Conservation (phyloP, 2,797 vertebrate genomes). For the Sorex maritimensis region DNA sequence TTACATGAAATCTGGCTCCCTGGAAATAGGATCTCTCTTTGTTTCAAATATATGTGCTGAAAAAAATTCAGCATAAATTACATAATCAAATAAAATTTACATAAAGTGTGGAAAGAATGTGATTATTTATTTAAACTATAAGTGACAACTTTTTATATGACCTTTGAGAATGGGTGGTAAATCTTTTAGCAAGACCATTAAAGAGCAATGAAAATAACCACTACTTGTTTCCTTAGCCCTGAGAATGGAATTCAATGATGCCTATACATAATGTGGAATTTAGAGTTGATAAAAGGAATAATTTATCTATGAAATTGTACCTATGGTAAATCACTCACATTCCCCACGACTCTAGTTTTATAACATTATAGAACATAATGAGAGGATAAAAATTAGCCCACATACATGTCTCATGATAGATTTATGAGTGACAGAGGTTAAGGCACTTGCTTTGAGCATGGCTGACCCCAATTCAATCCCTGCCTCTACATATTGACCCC, state of each 20-base stretch:
- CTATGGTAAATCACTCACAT: not conserved
- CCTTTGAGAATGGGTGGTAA: slow-evolving; percentile 46
- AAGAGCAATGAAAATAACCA: not conserved
- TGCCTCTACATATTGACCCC: too few relatives aligned
- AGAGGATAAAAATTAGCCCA: not conserved
- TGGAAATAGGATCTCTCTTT: not conserved
- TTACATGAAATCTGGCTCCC: slow-evolving; percentile 6
- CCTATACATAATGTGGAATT: not conserved
- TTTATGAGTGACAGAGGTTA: not conserved
- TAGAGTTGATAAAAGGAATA: slow-evolving; percentile 29
- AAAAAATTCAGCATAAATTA: slow-evolving; percentile 8
- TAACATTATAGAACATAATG: not conserved
- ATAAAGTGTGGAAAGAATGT: not conserved
- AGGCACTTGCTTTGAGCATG: too few relatives aligned
- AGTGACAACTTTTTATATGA: not conserved
- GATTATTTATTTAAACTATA: slow-evolving; percentile 54
- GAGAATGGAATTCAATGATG: slow-evolving; percentile 13
- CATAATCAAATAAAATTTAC: not conserved
- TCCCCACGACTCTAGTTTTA: not conserved
- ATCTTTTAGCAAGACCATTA: not conserved
- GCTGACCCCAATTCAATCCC: too few relatives aligned
- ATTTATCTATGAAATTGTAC: slow-evolving; percentile 8
- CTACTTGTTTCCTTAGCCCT: slow-evolving; percentile 37
- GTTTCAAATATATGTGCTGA: not conserved
- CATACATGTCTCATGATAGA: not conserved